These are phyloP conservation scores for Numenius phaeopus DNA, from an alignment of 2,797 vertebrate species.

Conservation along the genomic window DNA sequence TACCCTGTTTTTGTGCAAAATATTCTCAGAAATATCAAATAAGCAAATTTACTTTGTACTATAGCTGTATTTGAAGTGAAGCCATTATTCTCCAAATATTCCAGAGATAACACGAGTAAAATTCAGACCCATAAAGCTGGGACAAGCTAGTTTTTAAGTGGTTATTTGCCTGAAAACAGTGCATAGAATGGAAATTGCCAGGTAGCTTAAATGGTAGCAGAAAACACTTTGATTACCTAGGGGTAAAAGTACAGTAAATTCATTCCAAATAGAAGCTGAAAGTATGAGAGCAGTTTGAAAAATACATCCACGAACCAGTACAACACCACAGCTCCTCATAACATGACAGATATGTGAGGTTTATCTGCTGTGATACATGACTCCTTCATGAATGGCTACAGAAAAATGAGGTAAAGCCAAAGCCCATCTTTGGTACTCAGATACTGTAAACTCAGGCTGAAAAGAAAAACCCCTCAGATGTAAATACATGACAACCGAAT, in stretches of 20 bases:
- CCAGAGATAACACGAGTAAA: neutral
- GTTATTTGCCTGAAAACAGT: neutral
- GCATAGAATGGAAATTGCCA: neutral
- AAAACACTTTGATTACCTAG: neutral
- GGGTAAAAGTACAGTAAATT: neutral
- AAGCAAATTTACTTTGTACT: neutral
- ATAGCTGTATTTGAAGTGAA: neutral
- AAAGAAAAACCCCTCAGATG: neutral
- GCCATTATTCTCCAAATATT: neutral
- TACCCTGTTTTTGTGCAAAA: neutral
- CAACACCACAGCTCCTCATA: neutral
- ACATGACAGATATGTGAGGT: neutral
- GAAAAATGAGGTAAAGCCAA: neutral
- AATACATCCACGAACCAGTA: neutral
- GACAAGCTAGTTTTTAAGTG: neutral
- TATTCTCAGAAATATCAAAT: neutral
- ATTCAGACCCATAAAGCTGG: neutral
- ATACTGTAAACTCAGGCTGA: neutral
- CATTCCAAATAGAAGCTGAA: neutral
- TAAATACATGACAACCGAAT: neutral
- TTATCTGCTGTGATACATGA: neutral
- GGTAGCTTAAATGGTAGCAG: neutral
- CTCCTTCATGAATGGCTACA: neutral
- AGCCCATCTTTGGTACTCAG: neutral
- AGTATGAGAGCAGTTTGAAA: neutral